Percentiles rank a stretch among this genome's conserved stretches.
Evolutionary conservation across 2,888 invertebrate species (phyloP).

Genomic region (Stenodera caucasica): DNA sequence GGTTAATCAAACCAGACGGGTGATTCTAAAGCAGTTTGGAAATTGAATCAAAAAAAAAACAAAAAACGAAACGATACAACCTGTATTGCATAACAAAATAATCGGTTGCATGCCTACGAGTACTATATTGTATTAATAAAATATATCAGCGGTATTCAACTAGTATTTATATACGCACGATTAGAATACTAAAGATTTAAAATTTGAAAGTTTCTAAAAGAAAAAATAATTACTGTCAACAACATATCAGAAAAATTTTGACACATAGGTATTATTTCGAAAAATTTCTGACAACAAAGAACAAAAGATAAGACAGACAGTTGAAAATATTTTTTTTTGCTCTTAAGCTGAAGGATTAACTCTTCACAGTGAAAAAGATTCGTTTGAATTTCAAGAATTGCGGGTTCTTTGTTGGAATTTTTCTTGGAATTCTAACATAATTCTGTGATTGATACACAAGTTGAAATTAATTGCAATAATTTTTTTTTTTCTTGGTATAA

Average conservation of each 20-base stretch:
- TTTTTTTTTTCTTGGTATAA: no score
- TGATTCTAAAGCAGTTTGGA: no score
- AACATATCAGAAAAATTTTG: neutral
- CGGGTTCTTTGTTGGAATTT: neutral
- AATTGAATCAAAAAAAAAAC: no score
- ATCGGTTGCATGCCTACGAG: constrained; percentile 29
- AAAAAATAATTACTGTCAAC: neutral
- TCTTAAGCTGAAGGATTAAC: neutral
- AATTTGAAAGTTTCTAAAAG: no score
- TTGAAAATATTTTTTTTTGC: neutral
- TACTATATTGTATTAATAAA: neutral
- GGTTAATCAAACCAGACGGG: constrained; percentile 51
- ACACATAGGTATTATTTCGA: neutral
- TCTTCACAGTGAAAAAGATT: neutral
- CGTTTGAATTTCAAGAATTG: no score
- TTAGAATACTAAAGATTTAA: no score
- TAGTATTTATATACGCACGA: neutral
- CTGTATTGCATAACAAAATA: constrained; percentile 23
- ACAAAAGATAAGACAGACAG: neutral
- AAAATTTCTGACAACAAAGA: neutral
- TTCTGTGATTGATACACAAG: no score
- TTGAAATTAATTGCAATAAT: no score
- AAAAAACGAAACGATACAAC: no score
- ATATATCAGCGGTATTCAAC: constrained; percentile 7
- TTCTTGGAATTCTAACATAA: neutral